Evolutionary conservation across 1,140 invertebrate genomes (phyloP).

Genomic region (Triops longicaudatus): DNA sequence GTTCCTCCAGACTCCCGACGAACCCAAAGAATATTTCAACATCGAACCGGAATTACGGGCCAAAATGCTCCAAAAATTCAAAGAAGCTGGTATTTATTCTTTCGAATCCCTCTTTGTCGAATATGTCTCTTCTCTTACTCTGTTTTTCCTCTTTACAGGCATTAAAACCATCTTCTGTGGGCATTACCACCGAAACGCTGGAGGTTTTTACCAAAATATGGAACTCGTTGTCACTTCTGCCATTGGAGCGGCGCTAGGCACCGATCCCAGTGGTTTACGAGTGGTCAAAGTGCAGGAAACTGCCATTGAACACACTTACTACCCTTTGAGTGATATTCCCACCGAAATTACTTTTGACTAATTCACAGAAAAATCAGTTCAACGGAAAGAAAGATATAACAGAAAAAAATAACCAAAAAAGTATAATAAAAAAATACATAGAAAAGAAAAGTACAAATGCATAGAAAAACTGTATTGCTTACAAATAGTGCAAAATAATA

Average conservation of each 20-base stretch:
- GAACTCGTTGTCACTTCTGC: conserved; percentile 47
- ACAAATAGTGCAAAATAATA: neutral
- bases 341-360: conserved; percentile 21
- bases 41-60: conserved; percentile 37
- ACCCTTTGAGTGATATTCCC: conserved; percentile 33
- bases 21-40: conserved; percentile 44
- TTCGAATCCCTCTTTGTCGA: conserved; percentile 4
- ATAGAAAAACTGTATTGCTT: no score
- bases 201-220: conserved; percentile 42
- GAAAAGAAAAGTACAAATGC: no score
- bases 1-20: conserved; percentile 42
- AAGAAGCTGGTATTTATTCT: conserved; percentile 37
- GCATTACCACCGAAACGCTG: conserved; percentile 49
- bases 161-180: conserved; percentile 48
- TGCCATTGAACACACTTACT: conserved; percentile 40
- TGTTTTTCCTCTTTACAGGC: conserved; percentile 35
- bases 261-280: conserved; percentile 42
- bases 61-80: conserved; percentile 42
- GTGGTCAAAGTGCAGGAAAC: conserved; percentile 41
- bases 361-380: no score
- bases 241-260: conserved; percentile 44
- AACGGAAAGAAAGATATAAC: no score
- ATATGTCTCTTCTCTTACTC: conserved; percentile 10
- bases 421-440: no score
- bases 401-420: no score